Conservation (phyloP, 2,113 vertebrate species). For the Pongo abelii region DNA sequence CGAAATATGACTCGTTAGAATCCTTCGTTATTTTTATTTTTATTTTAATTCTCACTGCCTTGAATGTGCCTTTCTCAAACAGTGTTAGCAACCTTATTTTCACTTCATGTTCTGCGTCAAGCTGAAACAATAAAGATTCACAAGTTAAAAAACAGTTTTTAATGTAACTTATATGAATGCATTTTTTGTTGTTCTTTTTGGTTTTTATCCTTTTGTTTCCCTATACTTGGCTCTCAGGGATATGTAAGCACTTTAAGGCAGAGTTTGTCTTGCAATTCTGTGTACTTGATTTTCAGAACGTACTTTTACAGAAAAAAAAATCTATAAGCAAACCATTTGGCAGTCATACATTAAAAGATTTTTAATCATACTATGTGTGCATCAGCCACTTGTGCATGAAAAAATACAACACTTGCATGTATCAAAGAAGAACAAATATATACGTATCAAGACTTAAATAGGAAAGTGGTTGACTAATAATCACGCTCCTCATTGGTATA, state of each 20-base stretch:
- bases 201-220: too few species aligned
- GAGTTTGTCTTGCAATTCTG: not conserved
- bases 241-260: not conserved
- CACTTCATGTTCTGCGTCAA: not conserved
- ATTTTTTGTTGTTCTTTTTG: too few species aligned
- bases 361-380: not conserved
- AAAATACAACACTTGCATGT: not conserved
- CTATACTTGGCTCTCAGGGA: too few species aligned
- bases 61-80: not conserved
- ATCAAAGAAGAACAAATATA: not conserved
- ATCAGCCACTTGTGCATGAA: not conserved
- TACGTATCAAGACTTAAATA: not conserved
- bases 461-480: not conserved
- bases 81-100: not conserved
- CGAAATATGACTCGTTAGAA: not conserved
- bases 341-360: not conserved
- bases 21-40: not conserved
- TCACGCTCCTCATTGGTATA: not conserved
- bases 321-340: not conserved
- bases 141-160: not conserved
- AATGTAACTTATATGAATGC: not conserved
- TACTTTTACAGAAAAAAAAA: not conserved
- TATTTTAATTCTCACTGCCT: not conserved
- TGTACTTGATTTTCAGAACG: not conserved
- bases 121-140: not conserved